Evolutionary conservation across 2,797 vertebrate species (phyloP).

Genomic region (Cirrhinus mrigala): DNA sequence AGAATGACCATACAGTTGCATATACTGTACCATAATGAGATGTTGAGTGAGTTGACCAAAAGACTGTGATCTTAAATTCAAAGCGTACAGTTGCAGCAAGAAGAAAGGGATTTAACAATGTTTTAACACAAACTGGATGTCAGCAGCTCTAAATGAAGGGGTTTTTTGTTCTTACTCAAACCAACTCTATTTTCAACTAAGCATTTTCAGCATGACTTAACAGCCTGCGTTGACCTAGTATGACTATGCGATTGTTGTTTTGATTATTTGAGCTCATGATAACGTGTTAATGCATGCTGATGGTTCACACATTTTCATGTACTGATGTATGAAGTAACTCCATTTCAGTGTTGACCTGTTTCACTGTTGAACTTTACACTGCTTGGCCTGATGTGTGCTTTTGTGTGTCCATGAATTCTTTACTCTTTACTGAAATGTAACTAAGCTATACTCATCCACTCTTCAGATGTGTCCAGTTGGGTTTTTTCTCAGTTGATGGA

Average conservation of each 20-base stretch:
- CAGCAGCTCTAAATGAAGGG: background rate
- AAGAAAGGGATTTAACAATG: background rate
- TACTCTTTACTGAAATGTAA: background rate
- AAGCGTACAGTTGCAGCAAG: background rate
- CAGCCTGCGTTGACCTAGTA: background rate
- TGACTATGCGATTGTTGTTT: background rate
- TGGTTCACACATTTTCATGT: background rate
- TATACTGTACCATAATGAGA: background rate
- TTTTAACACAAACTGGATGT: background rate
- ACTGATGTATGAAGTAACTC: background rate
- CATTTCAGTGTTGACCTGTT: background rate
- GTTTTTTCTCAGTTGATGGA: background rate
- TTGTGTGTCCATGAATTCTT: background rate
- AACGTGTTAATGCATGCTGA: background rate
- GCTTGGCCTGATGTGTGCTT: conserved; percentile 6
- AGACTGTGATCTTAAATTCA: background rate
- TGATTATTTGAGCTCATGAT: background rate
- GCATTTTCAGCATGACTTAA: background rate
- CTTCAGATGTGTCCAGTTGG: background rate
- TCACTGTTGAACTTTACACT: background rate
- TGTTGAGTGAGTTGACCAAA: background rate
- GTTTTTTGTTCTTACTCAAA: background rate
- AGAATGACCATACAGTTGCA: background rate
- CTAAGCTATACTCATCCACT: background rate
- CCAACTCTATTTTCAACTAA: background rate